These are phyloP conservation scores for Rousettus madagascariensis DNA, from an alignment of 2,797 vertebrate genomes.

Conservation along the genomic window DNA sequence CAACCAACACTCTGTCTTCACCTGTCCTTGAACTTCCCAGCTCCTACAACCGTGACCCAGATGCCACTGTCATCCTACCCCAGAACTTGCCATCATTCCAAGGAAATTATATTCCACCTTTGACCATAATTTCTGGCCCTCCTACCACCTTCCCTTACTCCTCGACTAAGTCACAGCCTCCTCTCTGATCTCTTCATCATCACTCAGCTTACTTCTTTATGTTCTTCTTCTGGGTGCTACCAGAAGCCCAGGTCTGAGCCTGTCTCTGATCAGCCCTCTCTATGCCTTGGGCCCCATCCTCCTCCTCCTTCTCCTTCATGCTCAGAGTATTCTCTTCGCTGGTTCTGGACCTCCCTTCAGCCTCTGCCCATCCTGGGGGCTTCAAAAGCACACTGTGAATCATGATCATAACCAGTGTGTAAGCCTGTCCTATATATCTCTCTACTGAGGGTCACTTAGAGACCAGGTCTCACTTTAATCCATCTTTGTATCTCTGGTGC, in stretches of 20 bases:
- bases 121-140: background rate
- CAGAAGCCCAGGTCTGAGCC: background rate
- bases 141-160: background rate
- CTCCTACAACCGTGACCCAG: background rate
- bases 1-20: accelerated
- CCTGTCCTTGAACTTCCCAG: background rate
- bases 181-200: background rate
- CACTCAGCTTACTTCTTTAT: background rate
- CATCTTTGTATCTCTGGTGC: background rate
- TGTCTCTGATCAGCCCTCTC: background rate
- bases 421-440: background rate
- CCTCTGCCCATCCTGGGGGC: background rate
- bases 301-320: background rate
- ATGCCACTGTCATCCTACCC: background rate
- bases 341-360: background rate
- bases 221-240: background rate
- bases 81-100: background rate
- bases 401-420: accelerated
- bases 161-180: background rate
- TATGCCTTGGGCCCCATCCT: no score
- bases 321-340: background rate
- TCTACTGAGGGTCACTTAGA: background rate
- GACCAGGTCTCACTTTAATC: background rate
- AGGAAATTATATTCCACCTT: background rate
- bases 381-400: background rate